Evolutionary conservation across 92 coral and sea anemone species (phyloP).

Genomic region (Epizoanthus illoricatus): DNA sequence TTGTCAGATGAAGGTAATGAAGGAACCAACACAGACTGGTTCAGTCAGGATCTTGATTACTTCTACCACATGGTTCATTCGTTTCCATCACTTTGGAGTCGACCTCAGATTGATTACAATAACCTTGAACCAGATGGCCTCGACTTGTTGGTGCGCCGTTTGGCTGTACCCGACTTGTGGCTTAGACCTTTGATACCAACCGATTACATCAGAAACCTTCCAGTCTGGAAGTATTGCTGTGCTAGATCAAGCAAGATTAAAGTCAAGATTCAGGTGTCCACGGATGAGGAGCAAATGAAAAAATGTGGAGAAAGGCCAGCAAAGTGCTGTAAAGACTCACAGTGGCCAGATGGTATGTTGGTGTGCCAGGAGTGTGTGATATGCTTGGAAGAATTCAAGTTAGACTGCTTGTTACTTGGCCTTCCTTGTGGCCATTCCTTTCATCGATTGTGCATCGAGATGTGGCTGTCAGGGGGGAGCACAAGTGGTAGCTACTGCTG

Average conservation of each 20-base stretch:
- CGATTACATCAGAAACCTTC: conserved; percentile 85
- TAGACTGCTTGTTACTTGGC: conserved; percentile 73
- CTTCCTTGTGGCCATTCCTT: conserved; percentile 93
- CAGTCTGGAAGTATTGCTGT: conserved; percentile 86
- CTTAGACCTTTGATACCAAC: conserved; percentile 92
- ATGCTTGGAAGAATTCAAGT: conserved; percentile 83
- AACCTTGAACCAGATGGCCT: conserved; percentile 81
- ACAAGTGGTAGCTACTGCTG: conserved; percentile 76
- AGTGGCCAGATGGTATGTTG: conserved; percentile 72
- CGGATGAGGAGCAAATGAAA: not conserved
- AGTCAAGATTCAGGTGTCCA: conserved; percentile 11
- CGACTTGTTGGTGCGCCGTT: conserved; percentile 85
- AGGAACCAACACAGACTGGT: conserved; percentile 77
- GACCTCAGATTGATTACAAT: conserved; percentile 66
- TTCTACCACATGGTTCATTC: conserved; percentile 72
- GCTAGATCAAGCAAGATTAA: conserved; percentile 14
- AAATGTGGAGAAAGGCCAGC: not conserved
- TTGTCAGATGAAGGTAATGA: conserved; percentile 59
- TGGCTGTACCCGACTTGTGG: conserved; percentile 98
- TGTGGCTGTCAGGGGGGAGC: conserved; percentile 85
- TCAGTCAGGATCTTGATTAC: conserved; percentile 86
- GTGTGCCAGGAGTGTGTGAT: conserved; percentile 79
- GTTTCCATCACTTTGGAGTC: conserved; percentile 65
- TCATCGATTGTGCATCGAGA: conserved; percentile 87
- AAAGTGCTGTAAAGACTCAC: conserved; percentile 53